A percentile compares a stretch with the other conserved stretches of the same genome.
Conservation (phyloP, 2,113 vertebrate genomes). For the Trinectes maculatus region DNA sequence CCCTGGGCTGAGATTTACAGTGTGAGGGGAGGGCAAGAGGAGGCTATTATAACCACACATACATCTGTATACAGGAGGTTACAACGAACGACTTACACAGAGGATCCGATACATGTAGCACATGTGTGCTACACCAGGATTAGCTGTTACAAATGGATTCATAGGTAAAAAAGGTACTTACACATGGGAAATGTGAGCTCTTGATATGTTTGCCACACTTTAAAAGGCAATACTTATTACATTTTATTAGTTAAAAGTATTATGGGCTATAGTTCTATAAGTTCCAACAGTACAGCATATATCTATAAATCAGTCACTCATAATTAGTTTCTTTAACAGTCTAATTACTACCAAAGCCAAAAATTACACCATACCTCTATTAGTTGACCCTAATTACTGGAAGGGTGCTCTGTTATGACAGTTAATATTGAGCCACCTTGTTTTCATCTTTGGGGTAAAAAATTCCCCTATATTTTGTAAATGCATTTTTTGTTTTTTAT, state of each 20-base stretch:
- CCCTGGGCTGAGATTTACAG: constrained; percentile 66
- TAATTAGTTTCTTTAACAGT: neutral
- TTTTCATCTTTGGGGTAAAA: no score
- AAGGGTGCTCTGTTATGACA: neutral
- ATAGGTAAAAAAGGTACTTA: neutral
- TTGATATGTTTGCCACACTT: neutral
- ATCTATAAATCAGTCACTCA: neutral
- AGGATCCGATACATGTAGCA: neutral
- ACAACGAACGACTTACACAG: constrained; percentile 36
- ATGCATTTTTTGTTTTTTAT: neutral
- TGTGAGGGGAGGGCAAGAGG: constrained; percentile 32
- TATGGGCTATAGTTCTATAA: no score
- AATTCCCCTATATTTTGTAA: no score
- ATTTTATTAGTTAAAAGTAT: neutral
- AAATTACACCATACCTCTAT: neutral
- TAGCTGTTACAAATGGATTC: neutral
- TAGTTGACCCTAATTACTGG: neutral
- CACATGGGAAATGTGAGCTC: neutral
- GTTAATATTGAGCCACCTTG: no score
- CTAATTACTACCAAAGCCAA: neutral
- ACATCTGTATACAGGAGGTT: constrained; percentile 44
- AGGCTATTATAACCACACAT: constrained; percentile 30
- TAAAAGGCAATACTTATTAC: no score
- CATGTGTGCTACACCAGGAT: neutral
- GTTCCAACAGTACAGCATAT: no score